These are phyloP conservation scores for Acheta domesticus DNA, from an alignment of 2,888 invertebrate genomes.

Conservation along the genomic window DNA sequence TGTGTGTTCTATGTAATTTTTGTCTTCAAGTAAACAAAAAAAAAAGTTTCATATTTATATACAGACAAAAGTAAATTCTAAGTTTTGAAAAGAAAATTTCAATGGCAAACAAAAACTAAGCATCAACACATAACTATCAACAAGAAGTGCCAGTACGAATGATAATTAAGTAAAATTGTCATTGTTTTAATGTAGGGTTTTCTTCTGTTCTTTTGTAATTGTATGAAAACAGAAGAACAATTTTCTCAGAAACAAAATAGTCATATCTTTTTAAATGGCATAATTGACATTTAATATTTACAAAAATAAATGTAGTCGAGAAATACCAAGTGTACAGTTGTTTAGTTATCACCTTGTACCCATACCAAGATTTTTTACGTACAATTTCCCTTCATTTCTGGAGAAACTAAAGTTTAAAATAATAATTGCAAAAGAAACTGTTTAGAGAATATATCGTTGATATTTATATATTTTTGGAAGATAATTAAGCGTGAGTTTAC, in stretches of 20 bases:
- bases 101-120: slow-evolving; percentile 6
- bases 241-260: slow-evolving; percentile 19
- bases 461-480: no score
- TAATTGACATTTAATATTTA: slow-evolving; percentile 23
- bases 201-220: not conserved
- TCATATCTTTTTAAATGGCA: slow-evolving; percentile 25
- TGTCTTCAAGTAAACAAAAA: slow-evolving; percentile 1
- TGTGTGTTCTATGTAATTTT: not conserved
- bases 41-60: slow-evolving; percentile 9
- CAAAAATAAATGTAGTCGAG: slow-evolving; percentile 26
- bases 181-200: slow-evolving; percentile 9
- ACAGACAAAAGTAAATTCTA: not conserved
- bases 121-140: slow-evolving; percentile 18
- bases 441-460: no score
- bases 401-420: no score
- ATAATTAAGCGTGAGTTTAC: no score
- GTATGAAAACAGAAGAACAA: not conserved
- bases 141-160: not conserved
- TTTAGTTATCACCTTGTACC: no score
- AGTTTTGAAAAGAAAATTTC: not conserved
- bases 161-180: slow-evolving; percentile 11
- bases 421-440: no score
- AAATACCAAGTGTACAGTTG: not conserved
- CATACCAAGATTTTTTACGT: no score
- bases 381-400: no score